Base-by-base conservation (phyloP, 2,113 vertebrate species). In the Macquaria australasica region DNA sequence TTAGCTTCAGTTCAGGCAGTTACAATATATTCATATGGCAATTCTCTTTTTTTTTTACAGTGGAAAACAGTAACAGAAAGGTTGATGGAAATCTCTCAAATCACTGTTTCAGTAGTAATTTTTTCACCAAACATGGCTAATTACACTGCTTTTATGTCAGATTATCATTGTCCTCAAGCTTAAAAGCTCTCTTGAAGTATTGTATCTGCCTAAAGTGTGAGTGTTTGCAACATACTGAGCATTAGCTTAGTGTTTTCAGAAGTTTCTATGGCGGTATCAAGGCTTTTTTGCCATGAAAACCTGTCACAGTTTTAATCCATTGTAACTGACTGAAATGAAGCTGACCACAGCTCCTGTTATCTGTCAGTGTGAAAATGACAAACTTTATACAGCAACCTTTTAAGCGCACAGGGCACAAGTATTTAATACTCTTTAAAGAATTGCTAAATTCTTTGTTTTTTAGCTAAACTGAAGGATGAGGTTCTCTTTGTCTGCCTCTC, bases 401-500 rank as follows among this genome's bases (percentile, higher is more conserved):
- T 10, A 48, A 51, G 1, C 53, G 1, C 53, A 64, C 15, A 53
- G 60, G 1, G 4, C 20, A 23, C n/a, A 2, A 50, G 4, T 84
- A 68, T 58, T 59, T 70, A 53, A 23, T 14, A 39, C 23, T 70
- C 18, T n/a, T 39, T 31, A 68, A 59, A 69, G 7, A 39, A 7
- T 39, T 23, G n/a, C 43, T 60, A 8, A 5, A 10, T 58, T 50
- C 2, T 85, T 71, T 71, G 43, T 66, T 37, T 41, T 64, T n/a
- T 67, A n/a, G 4, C 3, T 1, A 43, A 79, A 58, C 69, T 50
- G 11, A 79, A 77, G 59, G 56, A 82, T 55, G 66, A 67, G 28
- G 18, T 73, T 88, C n/a, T 77, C 34, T 78, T 68, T 69, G 18
- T 81, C 16, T 75, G 63, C 76, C 28, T 66, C 77, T 88, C 55